Base-by-base conservation (phyloP, 2,888 invertebrate species). In the Pristionchus mayeri region DNA sequence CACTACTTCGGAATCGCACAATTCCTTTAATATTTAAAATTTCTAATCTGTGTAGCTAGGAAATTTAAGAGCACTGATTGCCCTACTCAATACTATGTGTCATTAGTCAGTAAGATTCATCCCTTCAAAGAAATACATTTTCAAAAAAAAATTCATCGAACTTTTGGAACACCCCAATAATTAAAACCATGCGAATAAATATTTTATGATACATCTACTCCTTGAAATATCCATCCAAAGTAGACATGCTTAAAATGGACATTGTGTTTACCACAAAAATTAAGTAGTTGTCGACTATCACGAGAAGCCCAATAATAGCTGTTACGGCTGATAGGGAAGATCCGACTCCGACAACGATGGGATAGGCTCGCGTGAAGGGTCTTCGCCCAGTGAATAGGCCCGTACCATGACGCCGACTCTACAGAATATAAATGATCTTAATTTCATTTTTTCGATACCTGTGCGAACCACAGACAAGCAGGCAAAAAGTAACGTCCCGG, bases 341-440 rank as follows among this genome's bases (percentile, higher is more conserved):
- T 7, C 71, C 71, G 9, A 30, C 40, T 4, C 40, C 24, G 1
- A 34, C 71, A 11, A 71, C 71, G 40, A 71, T 44, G 11, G 71
- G 71, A 24, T 37, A 71, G 0, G 71, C 71, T 3, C 71, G 71
- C 37, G n/a, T 18, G 71, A 40, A 71, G 0, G 3, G 13, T 24
- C 9, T 40, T 18, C 71, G 9, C 0, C 71, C 44, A 11, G 71
- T 1, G 40, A 71, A 71, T 3, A 18, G 40, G n/a, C 40, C 71
- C 4, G 71, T 71, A n/a, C 71, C 71, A 40, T 71, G 44, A 7
- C 24, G 21, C 71, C 71, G 40, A 24, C 71, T 71, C 67, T 67
- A 21, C 0, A 37, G 7, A 0, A 21, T 13, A 27, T 27, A 67
- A 18, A 3, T 57, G 9, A 57, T 24, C n/a, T 24, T 24, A 24